Conservation (phyloP, 2,888 invertebrate species). For the Idaea dimidiata region DNA sequence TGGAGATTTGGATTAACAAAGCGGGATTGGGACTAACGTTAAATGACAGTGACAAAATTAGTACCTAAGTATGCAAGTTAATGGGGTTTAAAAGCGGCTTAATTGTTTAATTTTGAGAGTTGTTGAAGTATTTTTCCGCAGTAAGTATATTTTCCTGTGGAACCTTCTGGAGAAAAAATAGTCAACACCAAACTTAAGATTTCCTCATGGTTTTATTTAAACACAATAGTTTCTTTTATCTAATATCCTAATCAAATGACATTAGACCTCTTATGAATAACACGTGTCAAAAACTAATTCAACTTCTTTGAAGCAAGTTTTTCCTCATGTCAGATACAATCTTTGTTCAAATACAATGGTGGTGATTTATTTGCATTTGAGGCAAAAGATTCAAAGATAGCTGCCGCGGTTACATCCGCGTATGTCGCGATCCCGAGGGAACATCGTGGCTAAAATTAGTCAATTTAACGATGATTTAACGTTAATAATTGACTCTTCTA, state of each 20-base stretch:
- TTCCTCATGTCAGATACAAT: not conserved
- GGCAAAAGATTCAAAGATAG: too few relatives aligned
- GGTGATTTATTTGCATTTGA: not conserved
- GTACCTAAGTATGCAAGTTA: too few relatives aligned
- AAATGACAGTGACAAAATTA: too few relatives aligned
- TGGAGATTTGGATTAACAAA: too few relatives aligned
- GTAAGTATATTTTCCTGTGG: not conserved
- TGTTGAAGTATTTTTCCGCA: too few relatives aligned
- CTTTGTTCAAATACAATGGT: not conserved
- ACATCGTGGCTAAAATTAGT: not conserved
- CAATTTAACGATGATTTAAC: too few relatives aligned
- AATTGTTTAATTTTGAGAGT: too few relatives aligned
- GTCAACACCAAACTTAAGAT: not conserved
- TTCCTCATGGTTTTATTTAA: not conserved
- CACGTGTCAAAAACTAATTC: conserved; percentile 2
- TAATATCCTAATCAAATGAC: not conserved
- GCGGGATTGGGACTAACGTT: too few relatives aligned
- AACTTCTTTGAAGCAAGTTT: not conserved
- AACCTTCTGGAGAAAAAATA: not conserved
- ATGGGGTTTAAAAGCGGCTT: too few relatives aligned
- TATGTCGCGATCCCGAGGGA: not conserved
- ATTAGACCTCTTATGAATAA: not conserved
- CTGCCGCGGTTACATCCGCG: not conserved
- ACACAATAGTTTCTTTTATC: not conserved
- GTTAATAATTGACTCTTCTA: too few relatives aligned